A percentile compares a stretch with the other conserved stretches of the same genome.
Evolutionary conservation across 2,113 vertebrate genomes (phyloP).

Genomic region (Andinoacara biseriatus): DNA sequence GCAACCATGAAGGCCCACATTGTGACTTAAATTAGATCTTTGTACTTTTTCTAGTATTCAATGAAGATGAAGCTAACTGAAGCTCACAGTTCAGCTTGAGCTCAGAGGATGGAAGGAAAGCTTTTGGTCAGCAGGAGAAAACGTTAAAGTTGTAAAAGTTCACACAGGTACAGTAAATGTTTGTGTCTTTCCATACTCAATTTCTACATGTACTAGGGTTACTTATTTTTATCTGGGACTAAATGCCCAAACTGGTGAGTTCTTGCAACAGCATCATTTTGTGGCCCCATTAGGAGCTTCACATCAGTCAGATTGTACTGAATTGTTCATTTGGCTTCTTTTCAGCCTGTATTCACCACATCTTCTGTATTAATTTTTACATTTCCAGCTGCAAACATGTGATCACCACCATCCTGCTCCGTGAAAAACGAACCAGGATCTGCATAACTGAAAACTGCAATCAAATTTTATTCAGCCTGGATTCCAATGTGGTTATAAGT

Average conservation of each 20-base stretch:
- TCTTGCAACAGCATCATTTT: not conserved
- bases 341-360: not conserved
- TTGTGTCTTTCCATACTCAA: not conserved
- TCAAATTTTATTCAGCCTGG: not conserved
- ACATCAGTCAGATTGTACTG: not conserved
- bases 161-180: not conserved
- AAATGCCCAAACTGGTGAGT: not conserved
- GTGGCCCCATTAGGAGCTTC: not conserved
- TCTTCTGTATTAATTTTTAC: slow-evolving; percentile 1
- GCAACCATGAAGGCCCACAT: not conserved
- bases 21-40: not conserved
- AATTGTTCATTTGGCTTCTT: not conserved
- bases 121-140: not conserved
- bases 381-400: not conserved
- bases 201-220: too few relatives aligned
- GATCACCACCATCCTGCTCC: not conserved
- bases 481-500: slow-evolving; percentile 3
- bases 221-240: not conserved
- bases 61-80: not conserved
- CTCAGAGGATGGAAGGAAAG: not conserved
- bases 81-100: not conserved
- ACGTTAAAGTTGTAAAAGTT: not conserved
- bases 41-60: not conserved
- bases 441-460: not conserved
- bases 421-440: not conserved